Evolutionary conservation across 2,113 vertebrate species (phyloP).

Genomic region (Dipodomys merriami): DNA sequence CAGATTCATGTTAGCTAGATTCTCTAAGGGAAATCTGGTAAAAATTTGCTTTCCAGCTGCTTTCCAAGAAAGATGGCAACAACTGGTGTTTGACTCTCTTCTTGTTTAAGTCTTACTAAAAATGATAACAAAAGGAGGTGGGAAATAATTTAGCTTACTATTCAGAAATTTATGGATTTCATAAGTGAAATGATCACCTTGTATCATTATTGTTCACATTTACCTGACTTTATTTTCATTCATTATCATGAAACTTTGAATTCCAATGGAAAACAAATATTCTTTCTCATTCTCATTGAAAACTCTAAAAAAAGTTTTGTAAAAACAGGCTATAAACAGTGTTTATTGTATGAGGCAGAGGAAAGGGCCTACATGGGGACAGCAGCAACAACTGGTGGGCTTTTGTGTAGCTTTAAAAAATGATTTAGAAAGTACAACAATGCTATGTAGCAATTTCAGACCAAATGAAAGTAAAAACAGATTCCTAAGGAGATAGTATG

Average conservation of each 20-base stretch:
- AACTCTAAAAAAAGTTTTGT: slow-evolving; percentile 51
- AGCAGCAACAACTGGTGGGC: neutral
- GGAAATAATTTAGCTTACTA: neutral
- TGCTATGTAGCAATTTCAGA: slow-evolving; percentile 30
- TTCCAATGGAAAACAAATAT: slow-evolving; percentile 54
- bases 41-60: slow-evolving; percentile 1
- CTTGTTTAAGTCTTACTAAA: slow-evolving; percentile 7
- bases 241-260: slow-evolving; percentile 3
- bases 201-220: neutral
- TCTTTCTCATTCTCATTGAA: slow-evolving; percentile 35
- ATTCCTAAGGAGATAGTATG: slow-evolving; percentile 62
- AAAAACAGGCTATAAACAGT: slow-evolving; percentile 40
- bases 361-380: slow-evolving; percentile 38
- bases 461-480: slow-evolving; percentile 52
- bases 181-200: slow-evolving; percentile 1
- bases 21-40: slow-evolving; percentile 16
- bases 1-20: neutral
- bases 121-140: slow-evolving; percentile 1
- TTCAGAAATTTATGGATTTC: slow-evolving; percentile 51
- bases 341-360: neutral
- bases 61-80: slow-evolving; percentile 42
- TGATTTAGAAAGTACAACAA: slow-evolving; percentile 58
- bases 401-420: slow-evolving; percentile 43
- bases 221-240: slow-evolving; percentile 16
- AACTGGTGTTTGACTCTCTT: neutral